Evolutionary conservation across 2,797 vertebrate species (phyloP).

Genomic region (Pampus argenteus): DNA sequence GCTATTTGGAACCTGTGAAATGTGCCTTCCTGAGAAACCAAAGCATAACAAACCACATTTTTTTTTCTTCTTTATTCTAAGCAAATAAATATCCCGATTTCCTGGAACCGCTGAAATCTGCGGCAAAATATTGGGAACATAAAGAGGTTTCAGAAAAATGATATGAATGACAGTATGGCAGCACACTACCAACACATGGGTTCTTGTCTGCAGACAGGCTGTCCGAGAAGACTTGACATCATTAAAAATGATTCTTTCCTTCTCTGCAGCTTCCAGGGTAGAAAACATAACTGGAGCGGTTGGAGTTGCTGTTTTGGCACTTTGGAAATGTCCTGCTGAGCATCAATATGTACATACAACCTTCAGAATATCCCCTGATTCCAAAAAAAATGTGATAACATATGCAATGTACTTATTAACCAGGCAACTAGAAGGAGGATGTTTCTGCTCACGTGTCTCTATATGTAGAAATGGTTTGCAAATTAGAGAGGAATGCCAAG

Average conservation of each 20-base stretch:
- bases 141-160: conserved; percentile 79
- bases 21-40: conserved; percentile 70
- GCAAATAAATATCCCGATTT: conserved; percentile 81
- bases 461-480: conserved; percentile 32
- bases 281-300: conserved; percentile 29
- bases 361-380: conserved; percentile 19
- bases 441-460: conserved; percentile 20
- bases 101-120: conserved; percentile 77
- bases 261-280: conserved; percentile 53
- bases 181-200: conserved; percentile 43
- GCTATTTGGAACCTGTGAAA: conserved; percentile 76
- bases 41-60: conserved; percentile 82
- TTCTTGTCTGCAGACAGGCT: conserved; percentile 54
- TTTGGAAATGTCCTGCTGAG: conserved; percentile 21
- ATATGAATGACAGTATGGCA: conserved; percentile 74
- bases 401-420: conserved; percentile 8
- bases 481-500: conserved; percentile 44
- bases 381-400: conserved; percentile 41
- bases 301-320: conserved; percentile 33
- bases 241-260: conserved; percentile 57
- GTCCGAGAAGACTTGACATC: conserved; percentile 61
- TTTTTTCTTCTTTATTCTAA: conserved; percentile 74
- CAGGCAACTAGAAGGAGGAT: conserved; percentile 11
- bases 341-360: not conserved
- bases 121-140: conserved; percentile 79